Percentiles rank a stretch among this genome's conserved stretches.
Conservation (phyloP, 2,113 vertebrate species). For the Anser brachyrhynchus region DNA sequence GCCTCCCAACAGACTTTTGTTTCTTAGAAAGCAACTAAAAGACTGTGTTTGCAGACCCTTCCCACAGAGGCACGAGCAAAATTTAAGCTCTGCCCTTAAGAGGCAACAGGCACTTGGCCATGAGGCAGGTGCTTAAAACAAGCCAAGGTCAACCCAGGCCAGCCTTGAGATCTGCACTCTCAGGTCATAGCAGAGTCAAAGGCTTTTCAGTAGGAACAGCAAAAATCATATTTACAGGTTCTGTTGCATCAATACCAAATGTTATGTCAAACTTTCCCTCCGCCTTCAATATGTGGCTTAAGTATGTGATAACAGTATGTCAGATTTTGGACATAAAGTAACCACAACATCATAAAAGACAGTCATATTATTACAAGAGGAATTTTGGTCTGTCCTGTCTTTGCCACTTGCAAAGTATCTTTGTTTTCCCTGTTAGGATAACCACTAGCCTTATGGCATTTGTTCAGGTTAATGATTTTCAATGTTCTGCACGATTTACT, state of each 20-base stretch:
- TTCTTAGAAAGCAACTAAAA: neutral
- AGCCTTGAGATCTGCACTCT: neutral
- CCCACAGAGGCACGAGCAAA: neutral
- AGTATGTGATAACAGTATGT: neutral
- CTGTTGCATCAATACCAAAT: neutral
- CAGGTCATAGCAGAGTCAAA: neutral
- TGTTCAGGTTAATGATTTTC: neutral
- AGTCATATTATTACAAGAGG: neutral
- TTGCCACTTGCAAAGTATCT: neutral
- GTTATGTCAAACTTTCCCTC: neutral
- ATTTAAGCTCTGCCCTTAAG: neutral
- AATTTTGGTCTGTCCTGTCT: neutral
- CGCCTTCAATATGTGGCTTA: neutral
- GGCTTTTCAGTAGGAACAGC: neutral
- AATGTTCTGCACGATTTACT: neutral
- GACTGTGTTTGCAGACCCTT: neutral
- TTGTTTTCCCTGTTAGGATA: neutral
- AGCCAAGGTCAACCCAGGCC: neutral
- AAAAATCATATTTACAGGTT: neutral
- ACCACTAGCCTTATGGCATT: neutral
- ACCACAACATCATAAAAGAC: neutral
- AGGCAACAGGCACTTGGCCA: neutral
- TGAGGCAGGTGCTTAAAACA: rapidly evolving
- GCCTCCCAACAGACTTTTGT: too few relatives aligned
- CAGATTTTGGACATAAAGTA: neutral